Evolutionary conservation across 2,113 vertebrate species (phyloP).

Genomic region (Balaeniceps rex): DNA sequence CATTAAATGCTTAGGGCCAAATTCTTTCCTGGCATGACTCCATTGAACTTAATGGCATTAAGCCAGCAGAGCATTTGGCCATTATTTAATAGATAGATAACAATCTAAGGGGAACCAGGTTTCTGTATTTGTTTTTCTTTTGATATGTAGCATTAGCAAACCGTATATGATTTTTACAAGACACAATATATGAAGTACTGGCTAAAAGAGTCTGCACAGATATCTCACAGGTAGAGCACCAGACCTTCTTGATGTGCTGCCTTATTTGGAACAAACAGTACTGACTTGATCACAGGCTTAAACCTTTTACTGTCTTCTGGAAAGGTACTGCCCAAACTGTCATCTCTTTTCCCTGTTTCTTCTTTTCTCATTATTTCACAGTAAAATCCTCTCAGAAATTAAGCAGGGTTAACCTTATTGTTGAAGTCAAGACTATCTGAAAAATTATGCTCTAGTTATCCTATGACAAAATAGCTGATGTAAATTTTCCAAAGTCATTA

Average conservation of each 20-base stretch:
- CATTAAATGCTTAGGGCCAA: constrained; percentile 38
- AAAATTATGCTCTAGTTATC: not conserved
- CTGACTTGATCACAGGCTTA: not conserved
- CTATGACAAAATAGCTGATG: not conserved
- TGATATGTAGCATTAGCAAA: not conserved
- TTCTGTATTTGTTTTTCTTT: constrained; percentile 31
- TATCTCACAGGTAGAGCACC: not conserved
- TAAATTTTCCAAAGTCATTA: not conserved
- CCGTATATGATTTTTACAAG: not conserved
- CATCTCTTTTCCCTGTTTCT: not conserved
- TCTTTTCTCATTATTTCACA: not conserved
- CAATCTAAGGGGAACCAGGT: constrained; percentile 34
- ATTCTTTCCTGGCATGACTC: constrained; percentile 13
- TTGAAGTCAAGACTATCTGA: not conserved
- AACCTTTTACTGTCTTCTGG: not conserved
- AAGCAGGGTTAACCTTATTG: not conserved
- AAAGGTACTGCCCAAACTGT: not conserved
- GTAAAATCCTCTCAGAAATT: not conserved
- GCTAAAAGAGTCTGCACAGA: not conserved
- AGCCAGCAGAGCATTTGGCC: constrained; percentile 34
- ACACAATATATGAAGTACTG: not conserved
- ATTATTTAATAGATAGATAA: constrained; percentile 38
- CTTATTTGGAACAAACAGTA: not conserved
- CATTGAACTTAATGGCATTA: constrained; percentile 26
- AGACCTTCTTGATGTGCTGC: not conserved